phyloP scores from a whole-genome alignment of 2,797 vertebrate species.

The Periparus ater region DNA sequence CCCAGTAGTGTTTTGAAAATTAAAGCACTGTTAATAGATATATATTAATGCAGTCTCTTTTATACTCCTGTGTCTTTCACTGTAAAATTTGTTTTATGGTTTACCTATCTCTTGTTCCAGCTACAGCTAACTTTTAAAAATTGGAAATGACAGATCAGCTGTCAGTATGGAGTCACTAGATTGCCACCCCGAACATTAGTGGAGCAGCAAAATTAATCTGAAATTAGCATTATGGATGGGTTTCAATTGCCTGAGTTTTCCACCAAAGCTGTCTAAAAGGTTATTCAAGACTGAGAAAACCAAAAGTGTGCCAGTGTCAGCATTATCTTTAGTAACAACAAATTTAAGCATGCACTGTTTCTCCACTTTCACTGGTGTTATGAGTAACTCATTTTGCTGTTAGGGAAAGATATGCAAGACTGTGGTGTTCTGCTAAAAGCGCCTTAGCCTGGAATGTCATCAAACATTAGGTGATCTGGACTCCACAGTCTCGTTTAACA shows the following conservation, averaged over 20 bases:
- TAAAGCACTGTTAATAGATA: neutral
- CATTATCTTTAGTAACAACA: neutral
- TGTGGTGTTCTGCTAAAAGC: neutral
- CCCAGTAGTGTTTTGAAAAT: neutral
- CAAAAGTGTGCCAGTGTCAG: neutral
- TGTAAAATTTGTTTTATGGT: neutral
- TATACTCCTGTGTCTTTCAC: neutral
- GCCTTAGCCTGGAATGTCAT: neutral
- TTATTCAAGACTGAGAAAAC: neutral
- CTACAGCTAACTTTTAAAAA: neutral
- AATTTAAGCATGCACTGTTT: neutral
- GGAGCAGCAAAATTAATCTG: neutral
- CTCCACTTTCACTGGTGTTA: neutral
- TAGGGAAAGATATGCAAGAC: neutral
- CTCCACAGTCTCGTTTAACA: neutral
- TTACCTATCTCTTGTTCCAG: neutral
- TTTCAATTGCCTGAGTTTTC: neutral
- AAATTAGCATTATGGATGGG: neutral
- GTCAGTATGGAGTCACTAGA: neutral
- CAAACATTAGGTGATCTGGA: neutral
- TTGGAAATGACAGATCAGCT: neutral
- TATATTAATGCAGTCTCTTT: neutral
- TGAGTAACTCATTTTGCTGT: neutral
- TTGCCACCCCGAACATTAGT: neutral
- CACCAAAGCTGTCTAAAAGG: neutral